Evolutionary conservation across 2,888 invertebrate genomes (phyloP).

Genomic region (Drosophila emarginata): DNA sequence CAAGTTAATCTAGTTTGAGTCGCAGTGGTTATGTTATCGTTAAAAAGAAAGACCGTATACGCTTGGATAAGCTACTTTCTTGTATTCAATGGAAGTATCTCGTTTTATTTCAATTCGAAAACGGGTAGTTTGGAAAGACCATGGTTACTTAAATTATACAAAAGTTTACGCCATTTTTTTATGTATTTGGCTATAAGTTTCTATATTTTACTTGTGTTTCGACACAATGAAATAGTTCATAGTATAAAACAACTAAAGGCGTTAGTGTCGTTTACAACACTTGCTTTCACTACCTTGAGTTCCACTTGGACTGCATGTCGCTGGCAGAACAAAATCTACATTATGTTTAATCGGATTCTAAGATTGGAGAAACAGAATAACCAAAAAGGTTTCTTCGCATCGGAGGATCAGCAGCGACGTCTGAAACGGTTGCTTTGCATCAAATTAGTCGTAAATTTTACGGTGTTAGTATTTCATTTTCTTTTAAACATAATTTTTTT

Average conservation of each 20-base stretch:
- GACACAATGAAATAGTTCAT: too few relatives aligned
- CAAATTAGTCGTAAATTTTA: neutral
- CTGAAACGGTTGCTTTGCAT: neutral
- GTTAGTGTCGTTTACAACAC: too few relatives aligned
- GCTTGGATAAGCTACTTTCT: neutral
- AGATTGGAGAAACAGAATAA: neutral
- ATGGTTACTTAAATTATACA: neutral
- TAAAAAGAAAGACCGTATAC: neutral
- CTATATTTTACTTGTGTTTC: neutral
- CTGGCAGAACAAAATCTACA: neutral
- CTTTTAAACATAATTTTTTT: too few relatives aligned
- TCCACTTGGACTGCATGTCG: neutral
- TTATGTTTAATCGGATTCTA: neutral
- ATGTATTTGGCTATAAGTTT: neutral
- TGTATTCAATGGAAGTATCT: slow-evolving; percentile 2
- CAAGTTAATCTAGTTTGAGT: neutral
- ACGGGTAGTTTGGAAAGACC: neutral
- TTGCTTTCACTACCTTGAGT: neutral
- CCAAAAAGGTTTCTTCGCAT: neutral
- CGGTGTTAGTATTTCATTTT: neutral
- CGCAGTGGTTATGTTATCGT: neutral
- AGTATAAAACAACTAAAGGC: too few relatives aligned
- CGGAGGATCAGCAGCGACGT: neutral
- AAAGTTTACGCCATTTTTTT: neutral
- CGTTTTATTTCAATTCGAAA: slow-evolving; percentile 3